Percentiles rank a stretch among this genome's conserved stretches.
phyloP scores from a whole-genome alignment of 2,797 vertebrate species.

The Xenops minutus region DNA sequence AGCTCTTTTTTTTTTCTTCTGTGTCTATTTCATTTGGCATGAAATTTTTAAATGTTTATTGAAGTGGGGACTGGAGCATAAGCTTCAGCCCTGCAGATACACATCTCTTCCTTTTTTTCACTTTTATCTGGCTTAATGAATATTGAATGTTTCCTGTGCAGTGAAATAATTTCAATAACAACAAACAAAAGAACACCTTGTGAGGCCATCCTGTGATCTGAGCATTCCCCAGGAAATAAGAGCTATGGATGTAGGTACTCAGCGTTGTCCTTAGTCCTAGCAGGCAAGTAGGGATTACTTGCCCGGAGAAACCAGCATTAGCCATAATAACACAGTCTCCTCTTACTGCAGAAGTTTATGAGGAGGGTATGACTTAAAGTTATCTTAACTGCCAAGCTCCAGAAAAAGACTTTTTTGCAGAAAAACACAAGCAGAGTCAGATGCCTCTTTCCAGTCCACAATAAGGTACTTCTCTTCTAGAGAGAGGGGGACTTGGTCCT shows the following conservation, averaged over 20 bases:
- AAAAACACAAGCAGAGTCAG: background rate
- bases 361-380: background rate
- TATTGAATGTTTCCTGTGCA: background rate
- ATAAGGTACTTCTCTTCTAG: background rate
- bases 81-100: rapidly evolving
- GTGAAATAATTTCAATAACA: background rate
- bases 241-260: background rate
- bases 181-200: background rate
- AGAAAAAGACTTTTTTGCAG: background rate
- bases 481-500: background rate
- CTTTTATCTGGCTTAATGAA: background rate
- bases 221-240: background rate
- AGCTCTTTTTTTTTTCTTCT: background rate
- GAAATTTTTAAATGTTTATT: background rate
- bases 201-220: background rate
- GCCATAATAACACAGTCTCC: background rate
- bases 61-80: background rate
- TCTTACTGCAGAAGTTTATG: background rate
- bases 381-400: background rate
- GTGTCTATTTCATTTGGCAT: background rate
- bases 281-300: background rate
- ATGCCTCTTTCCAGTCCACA: rapidly evolving
- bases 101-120: background rate
- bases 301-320: background rate
- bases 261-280: background rate